Evolutionary conservation across 2,797 vertebrate genomes (phyloP).

Genomic region (Distichodus sexfasciatus): DNA sequence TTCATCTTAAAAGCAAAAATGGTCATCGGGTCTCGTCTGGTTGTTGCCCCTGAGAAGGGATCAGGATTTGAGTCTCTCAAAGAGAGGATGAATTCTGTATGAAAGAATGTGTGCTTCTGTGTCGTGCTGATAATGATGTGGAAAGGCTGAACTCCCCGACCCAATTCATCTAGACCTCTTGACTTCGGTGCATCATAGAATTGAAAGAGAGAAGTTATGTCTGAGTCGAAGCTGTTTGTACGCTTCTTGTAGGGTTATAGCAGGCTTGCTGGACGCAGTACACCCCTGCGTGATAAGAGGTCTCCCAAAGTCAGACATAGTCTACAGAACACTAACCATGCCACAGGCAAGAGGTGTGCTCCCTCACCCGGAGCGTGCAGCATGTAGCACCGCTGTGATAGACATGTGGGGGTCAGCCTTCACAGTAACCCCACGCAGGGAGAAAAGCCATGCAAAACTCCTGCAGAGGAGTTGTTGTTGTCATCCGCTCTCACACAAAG

Average conservation of each 20-base stretch:
- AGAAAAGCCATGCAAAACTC: conserved; percentile 7
- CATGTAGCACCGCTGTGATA: conserved; percentile 8
- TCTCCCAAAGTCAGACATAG: conserved; percentile 3
- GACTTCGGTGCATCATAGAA: background rate
- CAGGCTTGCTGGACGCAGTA: background rate
- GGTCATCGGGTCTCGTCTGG: conserved; percentile 7
- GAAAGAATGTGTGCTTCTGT: background rate
- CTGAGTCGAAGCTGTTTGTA: background rate
- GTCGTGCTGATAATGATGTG: background rate
- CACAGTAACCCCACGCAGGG: background rate
- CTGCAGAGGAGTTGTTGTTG: conserved; percentile 58
- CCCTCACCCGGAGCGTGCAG: background rate
- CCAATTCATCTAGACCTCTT: background rate
- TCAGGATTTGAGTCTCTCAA: conserved; percentile 16
- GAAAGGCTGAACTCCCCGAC: conserved; percentile 12
- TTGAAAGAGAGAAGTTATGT: background rate
- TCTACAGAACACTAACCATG: conserved; percentile 12
- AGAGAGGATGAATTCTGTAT: background rate
- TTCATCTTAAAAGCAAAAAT: background rate
- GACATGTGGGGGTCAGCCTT: background rate
- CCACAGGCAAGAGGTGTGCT: too few relatives aligned
- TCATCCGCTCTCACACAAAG: conserved; percentile 39
- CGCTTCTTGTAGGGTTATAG: too few relatives aligned
- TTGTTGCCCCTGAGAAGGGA: conserved; percentile 1
- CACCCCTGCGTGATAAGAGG: background rate